Base-by-base conservation (phyloP, 2,888 invertebrate genomes). In the Lasioglossum lativentre region DNA sequence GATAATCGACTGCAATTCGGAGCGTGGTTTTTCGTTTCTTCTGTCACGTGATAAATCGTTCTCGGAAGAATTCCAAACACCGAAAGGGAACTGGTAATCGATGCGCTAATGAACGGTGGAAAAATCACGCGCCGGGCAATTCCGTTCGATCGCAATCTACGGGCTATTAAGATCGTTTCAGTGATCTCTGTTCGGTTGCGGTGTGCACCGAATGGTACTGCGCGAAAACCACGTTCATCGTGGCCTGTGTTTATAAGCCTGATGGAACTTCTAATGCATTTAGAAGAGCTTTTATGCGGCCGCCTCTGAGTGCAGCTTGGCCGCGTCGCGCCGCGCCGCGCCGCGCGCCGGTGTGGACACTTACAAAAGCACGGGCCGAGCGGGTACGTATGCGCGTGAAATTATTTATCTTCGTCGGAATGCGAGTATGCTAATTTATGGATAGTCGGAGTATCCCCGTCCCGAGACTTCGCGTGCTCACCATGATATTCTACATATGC, bases 201-300 rank as follows among this genome's bases (percentile, higher is more conserved):
- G 42, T 42, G 38, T 38, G 42, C 59, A 52, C 68, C 71, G 47
- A 75, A 38, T 70, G 34, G 75, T 19, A 47, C 75, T 30, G n/a
- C 38, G 59, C 52, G 72, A 78, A 81, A 80, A 42, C 79, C 71
- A 30, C 47, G 68, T 47, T 40, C 47, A 40, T 71, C 74, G 77
- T 45, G 71, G 77, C 70, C 63, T 16, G 66, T 85, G 78, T 89
- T 89, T 87, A 89, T 86, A 87, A 86, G 76, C 72, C 77, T 82
- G 85, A 88, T 89, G 87, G 75, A 78, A 66, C 82, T 80, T 80
- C 52, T 85, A 85, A 88, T 86, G 86, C 73, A 81, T 52, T 89
- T 87, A 82, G 79, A 78, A 80, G 56, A 63, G 59, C 87, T 78
- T 88, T 89, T 88, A 87, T n/a, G 85, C 74, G 82, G 80, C 68